Percentiles rank a stretch among this genome's conserved stretches.
Conservation (phyloP, 2,797 vertebrate genomes). For the Acrocephalus scirpaceus region DNA sequence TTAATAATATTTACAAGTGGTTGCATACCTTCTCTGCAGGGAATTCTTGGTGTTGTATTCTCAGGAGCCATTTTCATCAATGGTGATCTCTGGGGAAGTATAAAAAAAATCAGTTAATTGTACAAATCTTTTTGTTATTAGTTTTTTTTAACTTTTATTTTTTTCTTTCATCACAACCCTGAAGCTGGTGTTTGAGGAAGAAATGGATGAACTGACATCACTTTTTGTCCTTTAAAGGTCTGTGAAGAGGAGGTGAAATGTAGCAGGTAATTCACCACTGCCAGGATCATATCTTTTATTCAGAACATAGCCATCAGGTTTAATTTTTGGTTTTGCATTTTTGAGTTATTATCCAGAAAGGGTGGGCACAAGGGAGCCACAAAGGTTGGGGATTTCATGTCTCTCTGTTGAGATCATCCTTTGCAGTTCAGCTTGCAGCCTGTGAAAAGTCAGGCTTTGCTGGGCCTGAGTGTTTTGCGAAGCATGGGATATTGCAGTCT, state of each 20-base stretch:
- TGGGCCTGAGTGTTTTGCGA: neutral
- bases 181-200: neutral
- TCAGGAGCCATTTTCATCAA: neutral
- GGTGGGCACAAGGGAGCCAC: accelerated
- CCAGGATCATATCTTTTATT: neutral
- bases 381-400: neutral
- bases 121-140: neutral
- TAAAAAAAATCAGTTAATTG: neutral
- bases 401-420: neutral
- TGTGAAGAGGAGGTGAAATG: neutral
- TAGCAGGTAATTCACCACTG: neutral
- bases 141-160: neutral
- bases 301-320: neutral
- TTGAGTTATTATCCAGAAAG: neutral
- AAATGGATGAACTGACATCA: neutral
- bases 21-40: neutral
- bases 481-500: accelerated
- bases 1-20: neutral
- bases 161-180: neutral
- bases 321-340: neutral
- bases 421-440: neutral
- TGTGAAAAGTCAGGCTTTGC: neutral
- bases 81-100: neutral
- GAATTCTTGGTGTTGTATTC: neutral
- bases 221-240: neutral